These are phyloP conservation scores for Genyomyrus donnyi DNA, from an alignment of 2,113 vertebrate species.

Conservation along the genomic window DNA sequence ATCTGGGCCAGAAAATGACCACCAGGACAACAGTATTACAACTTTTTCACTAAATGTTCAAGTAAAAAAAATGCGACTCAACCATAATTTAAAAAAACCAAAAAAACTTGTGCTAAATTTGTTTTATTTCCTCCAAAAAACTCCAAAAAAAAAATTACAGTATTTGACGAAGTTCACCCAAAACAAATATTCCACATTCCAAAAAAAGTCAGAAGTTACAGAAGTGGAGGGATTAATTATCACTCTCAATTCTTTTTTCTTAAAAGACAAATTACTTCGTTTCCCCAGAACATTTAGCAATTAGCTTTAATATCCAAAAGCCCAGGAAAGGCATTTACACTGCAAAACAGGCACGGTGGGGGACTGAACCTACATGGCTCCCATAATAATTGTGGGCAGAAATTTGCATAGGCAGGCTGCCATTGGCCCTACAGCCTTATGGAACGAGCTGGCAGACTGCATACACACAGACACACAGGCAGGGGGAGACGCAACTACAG, in stretches of 20 bases:
- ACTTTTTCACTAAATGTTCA: neutral
- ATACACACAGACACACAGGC: constrained; percentile 8
- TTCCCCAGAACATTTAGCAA: neutral
- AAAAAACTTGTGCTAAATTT: neutral
- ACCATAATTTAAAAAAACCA: neutral
- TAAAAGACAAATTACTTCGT: neutral
- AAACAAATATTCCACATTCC: neutral
- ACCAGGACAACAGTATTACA: neutral
- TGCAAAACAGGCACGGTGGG: constrained; percentile 2
- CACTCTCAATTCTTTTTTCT: neutral
- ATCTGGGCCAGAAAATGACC: neutral
- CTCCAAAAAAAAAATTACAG: neutral
- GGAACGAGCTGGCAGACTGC: neutral
- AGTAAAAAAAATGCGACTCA: neutral
- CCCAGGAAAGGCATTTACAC: constrained; percentile 8
- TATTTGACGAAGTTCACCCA: neutral
- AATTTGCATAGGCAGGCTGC: constrained; percentile 14
- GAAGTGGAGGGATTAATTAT: neutral
- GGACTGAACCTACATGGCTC: constrained; percentile 5
- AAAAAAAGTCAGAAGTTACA: neutral
- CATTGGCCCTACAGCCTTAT: constrained; percentile 11
- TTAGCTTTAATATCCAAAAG: constrained; percentile 7
- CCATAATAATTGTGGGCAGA: neutral
- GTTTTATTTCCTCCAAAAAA: neutral
- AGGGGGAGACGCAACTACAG: neutral